Conservation (phyloP, 2,113 vertebrate genomes). For the Poecile atricapillus region DNA sequence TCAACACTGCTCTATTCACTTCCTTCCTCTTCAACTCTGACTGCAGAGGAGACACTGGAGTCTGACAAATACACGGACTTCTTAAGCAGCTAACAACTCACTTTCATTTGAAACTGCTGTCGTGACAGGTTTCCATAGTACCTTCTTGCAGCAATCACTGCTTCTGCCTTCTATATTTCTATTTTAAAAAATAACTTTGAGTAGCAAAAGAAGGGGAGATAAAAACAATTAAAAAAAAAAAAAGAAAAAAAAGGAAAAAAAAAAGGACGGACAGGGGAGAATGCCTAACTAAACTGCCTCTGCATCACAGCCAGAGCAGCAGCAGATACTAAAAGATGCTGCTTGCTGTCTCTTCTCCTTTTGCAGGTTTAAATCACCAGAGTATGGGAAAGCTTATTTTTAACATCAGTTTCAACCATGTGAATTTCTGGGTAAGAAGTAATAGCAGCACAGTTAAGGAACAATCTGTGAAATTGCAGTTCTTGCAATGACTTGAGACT, state of each 20-base stretch:
- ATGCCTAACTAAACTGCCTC: neutral
- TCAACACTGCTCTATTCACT: neutral
- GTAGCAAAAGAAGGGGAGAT: neutral
- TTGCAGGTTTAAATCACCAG: neutral
- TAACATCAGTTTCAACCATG: neutral
- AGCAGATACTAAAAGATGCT: neutral
- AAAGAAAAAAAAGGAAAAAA: neutral
- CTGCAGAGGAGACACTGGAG: neutral
- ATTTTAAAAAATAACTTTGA: slow-evolving; percentile 50
- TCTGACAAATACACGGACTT: slow-evolving; percentile 10
- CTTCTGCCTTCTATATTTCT: slow-evolving; percentile 48
- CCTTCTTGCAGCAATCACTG: slow-evolving; percentile 14
- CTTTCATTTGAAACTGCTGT: slow-evolving; percentile 10
- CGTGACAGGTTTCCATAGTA: slow-evolving; percentile 50
- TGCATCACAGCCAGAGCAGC: neutral
- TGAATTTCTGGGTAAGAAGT: neutral
- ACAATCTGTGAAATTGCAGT: neutral
- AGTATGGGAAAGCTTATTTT: neutral
- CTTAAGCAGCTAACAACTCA: neutral
- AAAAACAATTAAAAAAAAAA: too few relatives aligned
- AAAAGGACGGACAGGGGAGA: accelerated
- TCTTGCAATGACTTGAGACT: neutral
- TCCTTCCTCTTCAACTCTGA: neutral
- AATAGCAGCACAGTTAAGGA: neutral
- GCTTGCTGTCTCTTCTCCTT: neutral